Evolutionary conservation across 2,797 vertebrate species (phyloP).

Genomic region (Crocodylus rhombifer): DNA sequence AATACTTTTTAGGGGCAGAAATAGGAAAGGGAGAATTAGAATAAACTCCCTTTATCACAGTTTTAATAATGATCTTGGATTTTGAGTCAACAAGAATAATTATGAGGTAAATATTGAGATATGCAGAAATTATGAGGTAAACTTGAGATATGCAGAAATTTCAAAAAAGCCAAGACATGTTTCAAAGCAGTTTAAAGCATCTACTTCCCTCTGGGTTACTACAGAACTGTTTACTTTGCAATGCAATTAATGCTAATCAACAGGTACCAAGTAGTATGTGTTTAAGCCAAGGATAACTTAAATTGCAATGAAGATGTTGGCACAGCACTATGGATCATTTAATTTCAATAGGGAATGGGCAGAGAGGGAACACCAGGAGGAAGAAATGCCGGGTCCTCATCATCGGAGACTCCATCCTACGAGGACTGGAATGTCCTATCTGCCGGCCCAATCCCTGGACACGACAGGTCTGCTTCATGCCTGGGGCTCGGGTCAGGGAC

Average conservation of each 20-base stretch:
- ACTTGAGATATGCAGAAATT: background rate
- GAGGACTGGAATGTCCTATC: no score
- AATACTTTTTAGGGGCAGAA: background rate
- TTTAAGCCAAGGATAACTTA: no score
- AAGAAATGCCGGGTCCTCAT: no score
- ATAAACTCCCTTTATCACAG: background rate
- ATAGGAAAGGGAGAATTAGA: fast-evolving
- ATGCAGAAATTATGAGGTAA: background rate
- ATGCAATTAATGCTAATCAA: background rate
- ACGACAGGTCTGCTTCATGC: no score
- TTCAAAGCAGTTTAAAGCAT: background rate
- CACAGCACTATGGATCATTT: no score
- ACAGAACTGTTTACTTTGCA: background rate
- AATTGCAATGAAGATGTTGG: no score
- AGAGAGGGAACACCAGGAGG: no score
- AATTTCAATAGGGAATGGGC: no score
- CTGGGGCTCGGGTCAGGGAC: no score
- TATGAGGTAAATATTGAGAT: background rate
- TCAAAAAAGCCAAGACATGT: background rate
- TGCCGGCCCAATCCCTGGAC: no score
- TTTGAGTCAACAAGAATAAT: background rate
- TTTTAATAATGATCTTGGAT: background rate
- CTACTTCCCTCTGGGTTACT: background rate
- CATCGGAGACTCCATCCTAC: no score
- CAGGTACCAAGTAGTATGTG: no score